Conservation (phyloP, 1,140 invertebrate species). For the Triops cancriformis region DNA sequence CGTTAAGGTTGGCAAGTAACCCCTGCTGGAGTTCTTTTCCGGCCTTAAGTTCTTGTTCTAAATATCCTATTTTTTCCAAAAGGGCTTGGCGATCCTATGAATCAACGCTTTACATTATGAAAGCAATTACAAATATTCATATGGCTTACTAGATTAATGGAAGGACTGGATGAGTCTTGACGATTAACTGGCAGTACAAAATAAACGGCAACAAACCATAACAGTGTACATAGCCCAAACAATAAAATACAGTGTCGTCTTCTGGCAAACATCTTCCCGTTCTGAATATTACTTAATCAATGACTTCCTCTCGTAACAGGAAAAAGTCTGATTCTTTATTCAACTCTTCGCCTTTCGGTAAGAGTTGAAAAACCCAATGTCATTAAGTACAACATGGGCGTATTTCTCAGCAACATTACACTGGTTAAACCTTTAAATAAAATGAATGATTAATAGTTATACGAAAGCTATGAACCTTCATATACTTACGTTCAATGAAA, state of each 20-base stretch:
- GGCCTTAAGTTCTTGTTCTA: neutral
- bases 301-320: no score
- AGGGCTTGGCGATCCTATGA: neutral
- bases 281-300: no score
- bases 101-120: neutral
- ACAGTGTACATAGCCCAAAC: neutral
- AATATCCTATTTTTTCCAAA: neutral
- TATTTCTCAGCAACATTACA: no score
- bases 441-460: no score
- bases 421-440: no score
- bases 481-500: no score
- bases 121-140: neutral
- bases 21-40: neutral
- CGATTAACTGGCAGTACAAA: neutral
- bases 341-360: no score
- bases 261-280: neutral
- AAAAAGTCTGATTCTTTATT: no score
- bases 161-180: neutral
- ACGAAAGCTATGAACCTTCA: no score
- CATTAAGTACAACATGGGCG: no score
- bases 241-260: neutral
- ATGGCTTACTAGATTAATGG: neutral
- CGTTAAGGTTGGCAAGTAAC: neutral
- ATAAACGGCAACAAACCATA: neutral
- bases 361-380: no score